These are phyloP conservation scores for Turnix velox DNA, from an alignment of 2,113 vertebrate species.

Conservation along the genomic window DNA sequence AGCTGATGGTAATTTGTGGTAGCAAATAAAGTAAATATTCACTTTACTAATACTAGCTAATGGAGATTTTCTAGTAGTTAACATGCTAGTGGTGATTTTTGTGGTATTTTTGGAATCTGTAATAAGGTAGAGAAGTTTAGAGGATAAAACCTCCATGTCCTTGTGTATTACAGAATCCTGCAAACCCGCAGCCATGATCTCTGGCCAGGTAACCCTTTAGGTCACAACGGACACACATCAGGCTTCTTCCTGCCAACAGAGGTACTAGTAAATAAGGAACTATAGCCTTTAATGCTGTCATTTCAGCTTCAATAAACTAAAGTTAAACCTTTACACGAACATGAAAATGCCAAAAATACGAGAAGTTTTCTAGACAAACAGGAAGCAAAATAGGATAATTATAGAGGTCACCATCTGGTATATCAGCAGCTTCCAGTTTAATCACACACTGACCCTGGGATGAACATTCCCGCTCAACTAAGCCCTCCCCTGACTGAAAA, in stretches of 20 bases:
- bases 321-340: neutral
- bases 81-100: neutral
- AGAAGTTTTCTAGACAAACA: neutral
- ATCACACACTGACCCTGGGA: slow-evolving; percentile 49
- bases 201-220: neutral
- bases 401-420: slow-evolving; percentile 57
- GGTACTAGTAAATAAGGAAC: neutral
- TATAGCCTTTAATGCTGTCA: neutral
- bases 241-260: neutral
- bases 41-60: neutral
- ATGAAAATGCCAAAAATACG: neutral
- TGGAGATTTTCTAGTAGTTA: neutral
- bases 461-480: neutral
- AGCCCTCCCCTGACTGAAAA: slow-evolving; percentile 1
- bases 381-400: slow-evolving; percentile 58
- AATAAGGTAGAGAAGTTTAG: neutral
- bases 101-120: neutral
- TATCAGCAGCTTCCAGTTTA: slow-evolving; percentile 54
- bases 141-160: neutral
- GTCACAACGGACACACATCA: neutral
- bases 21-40: neutral
- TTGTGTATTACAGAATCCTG: neutral
- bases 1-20: neutral
- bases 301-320: neutral
- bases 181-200: neutral